These are phyloP conservation scores for Ophion costatus DNA, from an alignment of 2,888 invertebrate species.

Conservation along the genomic window DNA sequence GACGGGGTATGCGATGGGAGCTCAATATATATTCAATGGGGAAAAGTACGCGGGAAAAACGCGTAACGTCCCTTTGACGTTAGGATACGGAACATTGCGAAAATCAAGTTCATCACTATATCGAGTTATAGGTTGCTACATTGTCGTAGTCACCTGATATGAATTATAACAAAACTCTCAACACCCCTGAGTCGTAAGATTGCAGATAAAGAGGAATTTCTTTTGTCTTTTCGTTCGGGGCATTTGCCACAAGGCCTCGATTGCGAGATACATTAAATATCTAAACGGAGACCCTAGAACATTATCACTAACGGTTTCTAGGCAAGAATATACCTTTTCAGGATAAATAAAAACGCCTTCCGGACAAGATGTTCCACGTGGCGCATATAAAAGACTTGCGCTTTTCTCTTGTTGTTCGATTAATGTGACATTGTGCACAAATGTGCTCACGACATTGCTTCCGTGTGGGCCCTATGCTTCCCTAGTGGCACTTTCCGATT, in stretches of 20 bases:
- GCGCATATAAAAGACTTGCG: neutral
- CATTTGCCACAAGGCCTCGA: neutral
- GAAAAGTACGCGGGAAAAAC: neutral
- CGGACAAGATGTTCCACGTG: neutral
- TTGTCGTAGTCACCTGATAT: no score
- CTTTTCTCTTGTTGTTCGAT: neutral
- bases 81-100: conserved; percentile 6
- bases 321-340: neutral
- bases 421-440: neutral
- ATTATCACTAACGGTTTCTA: neutral
- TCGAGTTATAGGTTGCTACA: no score
- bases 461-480: no score
- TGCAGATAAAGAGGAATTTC: neutral
- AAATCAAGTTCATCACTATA: neutral
- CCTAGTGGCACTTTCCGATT: no score
- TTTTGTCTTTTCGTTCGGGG: conserved; percentile 3
- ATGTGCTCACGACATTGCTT: no score
- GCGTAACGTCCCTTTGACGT: neutral
- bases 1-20: neutral
- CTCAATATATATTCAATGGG: conserved; percentile 9
- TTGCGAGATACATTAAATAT: neutral
- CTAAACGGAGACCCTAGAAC: neutral
- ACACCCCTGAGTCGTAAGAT: neutral
- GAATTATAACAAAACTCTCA: no score
- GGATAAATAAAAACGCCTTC: neutral